Percentiles rank a stretch among this genome's conserved stretches.
These are phyloP conservation scores for Trypoxylon attenuatum DNA, from an alignment of 2,888 invertebrate species.

Conservation along the genomic window DNA sequence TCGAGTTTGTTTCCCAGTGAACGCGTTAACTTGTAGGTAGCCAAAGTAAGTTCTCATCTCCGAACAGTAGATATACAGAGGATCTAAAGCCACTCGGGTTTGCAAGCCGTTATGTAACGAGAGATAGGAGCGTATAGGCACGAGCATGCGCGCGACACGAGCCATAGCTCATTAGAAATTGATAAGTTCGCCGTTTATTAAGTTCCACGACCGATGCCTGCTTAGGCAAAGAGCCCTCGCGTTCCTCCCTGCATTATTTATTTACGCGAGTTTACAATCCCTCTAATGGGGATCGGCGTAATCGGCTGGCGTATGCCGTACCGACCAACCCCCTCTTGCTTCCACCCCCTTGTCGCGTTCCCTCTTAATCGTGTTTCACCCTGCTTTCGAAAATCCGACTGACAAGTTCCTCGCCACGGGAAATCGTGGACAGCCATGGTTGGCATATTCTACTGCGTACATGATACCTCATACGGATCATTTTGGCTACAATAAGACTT, in stretches of 20 bases:
- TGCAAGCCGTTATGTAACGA: constrained; percentile 50
- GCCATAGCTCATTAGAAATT: constrained; percentile 69
- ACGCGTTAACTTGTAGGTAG: too few relatives aligned
- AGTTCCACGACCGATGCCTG: constrained; percentile 72
- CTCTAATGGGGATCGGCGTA: constrained; percentile 71
- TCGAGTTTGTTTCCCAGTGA: too few relatives aligned
- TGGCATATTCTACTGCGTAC: too few relatives aligned
- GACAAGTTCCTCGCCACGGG: constrained; percentile 12
- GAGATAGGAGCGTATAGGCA: constrained; percentile 45
- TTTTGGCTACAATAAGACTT: too few relatives aligned
- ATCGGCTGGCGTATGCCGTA: constrained; percentile 59
- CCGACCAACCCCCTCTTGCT: too few relatives aligned
- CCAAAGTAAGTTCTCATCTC: too few relatives aligned
- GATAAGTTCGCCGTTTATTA: constrained; percentile 72
- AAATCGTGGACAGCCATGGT: constrained; percentile 33
- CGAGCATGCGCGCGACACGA: constrained; percentile 62
- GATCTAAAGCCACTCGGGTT: constrained; percentile 51
- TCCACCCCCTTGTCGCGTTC: constrained; percentile 36
- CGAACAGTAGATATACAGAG: constrained; percentile 11
- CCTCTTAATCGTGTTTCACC: constrained; percentile 55
- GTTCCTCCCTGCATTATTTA: constrained; percentile 69
- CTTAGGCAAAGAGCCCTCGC: constrained; percentile 69
- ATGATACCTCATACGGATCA: too few relatives aligned
- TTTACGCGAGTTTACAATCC: constrained; percentile 74
- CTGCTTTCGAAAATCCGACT: constrained; percentile 48